Base-by-base conservation (phyloP, 2,888 invertebrate species). In the Metopia argyrocephala region DNA sequence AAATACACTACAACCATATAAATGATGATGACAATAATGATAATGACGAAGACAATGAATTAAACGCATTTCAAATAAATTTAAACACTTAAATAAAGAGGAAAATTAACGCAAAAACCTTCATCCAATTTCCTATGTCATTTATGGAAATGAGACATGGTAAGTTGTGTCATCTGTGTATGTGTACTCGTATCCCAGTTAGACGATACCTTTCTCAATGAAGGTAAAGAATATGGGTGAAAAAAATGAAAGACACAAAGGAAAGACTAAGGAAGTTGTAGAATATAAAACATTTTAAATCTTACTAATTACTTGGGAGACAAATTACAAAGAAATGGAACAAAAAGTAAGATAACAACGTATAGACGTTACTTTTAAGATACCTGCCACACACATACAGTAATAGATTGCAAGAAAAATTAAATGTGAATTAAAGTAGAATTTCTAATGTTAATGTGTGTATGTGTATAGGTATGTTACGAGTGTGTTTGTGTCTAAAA, bases 271-370 rank as follows among this genome's bases (percentile, higher is more conserved):
- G 71, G 56, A 71, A 68, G 71, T 64, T 76, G 70, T 82, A 80
- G 69, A 70, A 84, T 85, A 84, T 84, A 85, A 85, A 86, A 86
- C 87, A 86, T 88, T 88, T 88, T 88, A 88, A 88, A 88, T 88
- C 88, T 88, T 86, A 86, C 88, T 88, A 88, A 88, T 88, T 88
- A 88, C 88, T 87, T 85, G 85, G 85, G 87, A 88, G 88, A 88
- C 88, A 88, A 88, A 88, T 88, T 87, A 86, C 87, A 81, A 76
- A 76, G 82, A 64, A 76, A 38, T n/a, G 52, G 46, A 61, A n/a
- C 45, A 15, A 28, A 61, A 48, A 65, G 31, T 38, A 23, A 52
- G 9, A 65, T 5, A 21, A 15, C n/a, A 61, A 15, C 38, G 28
- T 3, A 15, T 21, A 46, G 3, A 27, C 25, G n/a, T n/a, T n/a